phyloP scores from a whole-genome alignment of 2,888 invertebrate species.

The Tillus elongatus region DNA sequence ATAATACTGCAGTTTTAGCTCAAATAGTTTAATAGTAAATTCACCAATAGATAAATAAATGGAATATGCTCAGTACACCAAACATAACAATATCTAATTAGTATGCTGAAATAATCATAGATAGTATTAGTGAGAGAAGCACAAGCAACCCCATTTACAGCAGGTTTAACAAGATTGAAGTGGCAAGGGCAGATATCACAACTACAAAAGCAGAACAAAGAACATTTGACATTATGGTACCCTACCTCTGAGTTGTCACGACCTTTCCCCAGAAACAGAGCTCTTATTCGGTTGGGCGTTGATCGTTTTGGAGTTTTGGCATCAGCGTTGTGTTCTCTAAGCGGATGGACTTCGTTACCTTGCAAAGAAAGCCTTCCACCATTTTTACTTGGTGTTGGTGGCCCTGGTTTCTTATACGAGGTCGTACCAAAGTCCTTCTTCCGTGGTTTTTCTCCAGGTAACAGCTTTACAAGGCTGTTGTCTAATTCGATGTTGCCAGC shows the following conservation, averaged over 20 bases:
- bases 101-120: too few species aligned
- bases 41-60: too few species aligned
- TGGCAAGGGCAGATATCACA: too few species aligned
- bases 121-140: too few species aligned
- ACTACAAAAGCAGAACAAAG: too few species aligned
- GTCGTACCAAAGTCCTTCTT: conserved; percentile 57
- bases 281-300: conserved; percentile 56
- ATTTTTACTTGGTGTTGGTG: conserved; percentile 79
- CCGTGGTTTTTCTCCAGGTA: conserved; percentile 42
- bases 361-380: conserved; percentile 61
- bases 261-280: conserved; percentile 48
- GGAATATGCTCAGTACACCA: too few species aligned
- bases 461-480: conserved; percentile 39
- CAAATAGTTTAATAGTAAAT: too few species aligned
- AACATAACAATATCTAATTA: too few species aligned
- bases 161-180: too few species aligned
- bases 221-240: too few species aligned
- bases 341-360: conserved; percentile 47
- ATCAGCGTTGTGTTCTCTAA: conserved; percentile 47
- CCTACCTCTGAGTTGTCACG: conserved; percentile 32
- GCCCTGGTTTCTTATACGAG: conserved; percentile 76
- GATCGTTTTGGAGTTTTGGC: conserved; percentile 41
- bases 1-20: too few species aligned
- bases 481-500: conserved; percentile 35
- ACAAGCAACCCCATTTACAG: too few species aligned